phyloP scores from a whole-genome alignment of 2,113 vertebrate species.

The Salvator merianae region DNA sequence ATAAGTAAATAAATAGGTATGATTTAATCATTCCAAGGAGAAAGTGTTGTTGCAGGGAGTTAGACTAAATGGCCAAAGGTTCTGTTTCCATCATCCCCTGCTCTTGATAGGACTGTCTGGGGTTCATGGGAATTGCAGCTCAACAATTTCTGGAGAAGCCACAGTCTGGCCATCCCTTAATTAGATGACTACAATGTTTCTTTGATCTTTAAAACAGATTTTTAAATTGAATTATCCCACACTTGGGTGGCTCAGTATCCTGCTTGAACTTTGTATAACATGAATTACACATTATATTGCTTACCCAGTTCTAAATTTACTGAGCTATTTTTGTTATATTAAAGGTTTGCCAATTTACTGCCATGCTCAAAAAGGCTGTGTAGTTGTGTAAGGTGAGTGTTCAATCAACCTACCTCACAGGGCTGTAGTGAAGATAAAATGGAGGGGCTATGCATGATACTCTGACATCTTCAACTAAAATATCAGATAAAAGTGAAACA shows the following conservation, averaged over 20 bases:
- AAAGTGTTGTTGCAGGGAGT: too few species aligned
- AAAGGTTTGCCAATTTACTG: background rate
- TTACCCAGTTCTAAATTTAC: background rate
- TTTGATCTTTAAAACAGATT: background rate
- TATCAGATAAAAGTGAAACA: background rate
- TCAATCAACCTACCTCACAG: background rate
- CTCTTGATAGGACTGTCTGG: too few species aligned
- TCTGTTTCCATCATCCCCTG: too few species aligned
- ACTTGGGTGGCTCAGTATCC: background rate
- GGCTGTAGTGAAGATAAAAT: background rate
- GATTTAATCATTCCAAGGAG: too few species aligned
- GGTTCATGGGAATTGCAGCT: too few species aligned
- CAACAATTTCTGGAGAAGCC: too few species aligned
- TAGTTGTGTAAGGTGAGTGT: background rate
- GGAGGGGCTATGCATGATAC: background rate
- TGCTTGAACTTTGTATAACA: background rate
- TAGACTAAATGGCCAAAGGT: too few species aligned
- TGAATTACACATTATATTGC: background rate
- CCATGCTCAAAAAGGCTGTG: background rate
- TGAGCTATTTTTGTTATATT: background rate
- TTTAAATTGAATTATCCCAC: background rate
- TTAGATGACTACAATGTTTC: background rate
- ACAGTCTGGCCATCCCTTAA: too few species aligned
- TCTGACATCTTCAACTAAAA: background rate
- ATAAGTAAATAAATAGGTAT: too few species aligned